Conservation (phyloP, 2,888 invertebrate species). For the Drosophila tanythrix region DNA sequence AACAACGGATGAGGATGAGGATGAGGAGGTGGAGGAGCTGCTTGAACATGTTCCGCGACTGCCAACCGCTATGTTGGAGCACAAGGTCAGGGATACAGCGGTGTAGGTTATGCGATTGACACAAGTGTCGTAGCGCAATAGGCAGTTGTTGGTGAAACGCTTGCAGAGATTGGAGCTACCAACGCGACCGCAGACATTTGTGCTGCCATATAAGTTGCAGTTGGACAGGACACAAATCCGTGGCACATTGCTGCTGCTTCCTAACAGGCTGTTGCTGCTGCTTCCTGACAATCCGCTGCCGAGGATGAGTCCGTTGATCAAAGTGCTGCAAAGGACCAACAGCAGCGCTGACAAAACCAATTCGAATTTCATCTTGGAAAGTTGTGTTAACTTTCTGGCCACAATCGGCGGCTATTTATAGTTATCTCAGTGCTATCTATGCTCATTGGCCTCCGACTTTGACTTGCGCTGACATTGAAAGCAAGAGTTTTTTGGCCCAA, state of each 20-base stretch:
- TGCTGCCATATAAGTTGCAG: slow-evolving; percentile 31
- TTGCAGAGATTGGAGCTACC: slow-evolving; percentile 61
- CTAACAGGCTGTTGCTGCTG: not conserved
- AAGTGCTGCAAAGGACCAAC: slow-evolving; percentile 19
- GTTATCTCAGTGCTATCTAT: not conserved
- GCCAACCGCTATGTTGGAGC: slow-evolving; percentile 43
- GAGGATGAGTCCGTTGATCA: slow-evolving; percentile 3
- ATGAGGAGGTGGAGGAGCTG: not conserved
- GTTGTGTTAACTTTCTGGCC: not conserved
- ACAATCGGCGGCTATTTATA: slow-evolving; percentile 34
- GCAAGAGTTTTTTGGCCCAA: not conserved
- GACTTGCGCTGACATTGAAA: slow-evolving; percentile 31
- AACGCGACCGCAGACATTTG: slow-evolving; percentile 47
- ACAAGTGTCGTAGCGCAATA: slow-evolving; percentile 45
- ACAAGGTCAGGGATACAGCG: slow-evolving; percentile 25
- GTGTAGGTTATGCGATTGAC: slow-evolving; percentile 33
- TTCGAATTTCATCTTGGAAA: slow-evolving; percentile 45
- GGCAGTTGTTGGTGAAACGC: slow-evolving; percentile 58
- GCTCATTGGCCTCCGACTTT: slow-evolving; percentile 2
- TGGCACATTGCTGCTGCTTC: slow-evolving; percentile 14
- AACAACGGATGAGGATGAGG: not conserved
- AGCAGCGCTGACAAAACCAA: slow-evolving; percentile 45
- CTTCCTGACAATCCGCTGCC: not conserved
- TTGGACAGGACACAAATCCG: slow-evolving; percentile 43
- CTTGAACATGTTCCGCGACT: slow-evolving; percentile 45